Percentiles rank a stretch among this genome's conserved stretches.
phyloP scores from a whole-genome alignment of 2,113 vertebrate genomes.

The Polypterus senegalus region DNA sequence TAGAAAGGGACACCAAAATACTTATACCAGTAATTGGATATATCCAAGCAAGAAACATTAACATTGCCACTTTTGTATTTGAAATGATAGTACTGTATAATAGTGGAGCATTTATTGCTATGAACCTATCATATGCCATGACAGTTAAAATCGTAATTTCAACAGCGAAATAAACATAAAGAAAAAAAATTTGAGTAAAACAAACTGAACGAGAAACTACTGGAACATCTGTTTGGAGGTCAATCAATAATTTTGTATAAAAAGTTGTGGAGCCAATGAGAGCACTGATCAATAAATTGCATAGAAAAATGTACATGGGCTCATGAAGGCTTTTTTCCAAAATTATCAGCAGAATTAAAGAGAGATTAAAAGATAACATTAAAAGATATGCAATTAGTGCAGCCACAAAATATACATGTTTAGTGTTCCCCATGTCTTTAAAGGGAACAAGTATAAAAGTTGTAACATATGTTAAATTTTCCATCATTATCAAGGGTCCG shows the following conservation, averaged over 20 bases:
- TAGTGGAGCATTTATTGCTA: slow-evolving; percentile 39
- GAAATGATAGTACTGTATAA: slow-evolving; percentile 35
- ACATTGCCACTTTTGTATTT: not conserved
- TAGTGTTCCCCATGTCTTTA: not conserved
- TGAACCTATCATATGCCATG: slow-evolving; percentile 43
- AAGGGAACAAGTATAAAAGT: not conserved
- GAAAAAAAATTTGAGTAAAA: slow-evolving; percentile 1
- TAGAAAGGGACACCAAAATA: not conserved
- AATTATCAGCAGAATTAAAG: not conserved
- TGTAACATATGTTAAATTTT: not conserved
- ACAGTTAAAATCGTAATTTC: slow-evolving; percentile 28
- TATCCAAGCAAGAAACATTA: slow-evolving; percentile 1
- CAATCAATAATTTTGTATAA: slow-evolving; percentile 1
- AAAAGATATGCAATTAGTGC: not conserved
- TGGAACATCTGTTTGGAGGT: not conserved
- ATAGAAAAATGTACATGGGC: slow-evolving; percentile 7
- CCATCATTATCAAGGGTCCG: not conserved
- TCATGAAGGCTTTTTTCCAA: not conserved
- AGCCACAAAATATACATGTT: not conserved
- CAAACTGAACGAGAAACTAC: not conserved
- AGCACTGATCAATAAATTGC: not conserved
- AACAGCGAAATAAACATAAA: not conserved
- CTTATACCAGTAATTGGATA: slow-evolving; percentile 1
- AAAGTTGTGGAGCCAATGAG: not conserved
- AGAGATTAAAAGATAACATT: not conserved